phyloP scores from a whole-genome alignment of 2,888 invertebrate genomes.

The Lysandra coridon region DNA sequence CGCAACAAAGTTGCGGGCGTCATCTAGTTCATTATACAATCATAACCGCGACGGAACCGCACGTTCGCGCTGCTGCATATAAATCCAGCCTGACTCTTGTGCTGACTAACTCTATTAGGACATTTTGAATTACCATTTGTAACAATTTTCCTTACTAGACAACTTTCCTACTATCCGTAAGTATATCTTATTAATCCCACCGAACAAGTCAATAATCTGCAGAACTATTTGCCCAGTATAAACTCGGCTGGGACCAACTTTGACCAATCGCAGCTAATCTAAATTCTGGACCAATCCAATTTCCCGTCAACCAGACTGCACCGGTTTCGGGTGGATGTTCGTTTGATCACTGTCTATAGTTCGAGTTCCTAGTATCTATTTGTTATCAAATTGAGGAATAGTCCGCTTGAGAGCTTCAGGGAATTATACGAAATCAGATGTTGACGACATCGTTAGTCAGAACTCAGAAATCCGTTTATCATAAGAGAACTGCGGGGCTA shows the following conservation, averaged over 20 bases:
- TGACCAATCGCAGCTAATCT: slow-evolving; percentile 28
- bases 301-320: slow-evolving; percentile 26
- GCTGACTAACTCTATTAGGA: too few species aligned
- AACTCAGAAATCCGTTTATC: too few species aligned
- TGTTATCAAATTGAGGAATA: neutral
- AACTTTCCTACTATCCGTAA: neutral
- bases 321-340: neutral
- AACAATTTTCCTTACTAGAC: too few species aligned
- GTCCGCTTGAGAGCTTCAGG: neutral
- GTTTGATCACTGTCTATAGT: neutral
- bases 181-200: neutral
- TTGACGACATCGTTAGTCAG: too few species aligned
- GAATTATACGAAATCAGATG: neutral
- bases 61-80: too few species aligned
- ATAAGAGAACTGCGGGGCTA: too few species aligned
- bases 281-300: slow-evolving; percentile 24
- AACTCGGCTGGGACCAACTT: slow-evolving; percentile 21
- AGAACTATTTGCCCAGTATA: neutral
- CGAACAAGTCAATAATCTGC: neutral
- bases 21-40: too few species aligned
- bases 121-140: too few species aligned
- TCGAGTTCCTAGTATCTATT: neutral
- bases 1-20: too few species aligned
- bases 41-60: too few species aligned
- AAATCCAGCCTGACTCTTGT: too few species aligned